A percentile compares a stretch with the other conserved stretches of the same genome.
Conservation (phyloP, 2,113 vertebrate species). For the Ellobius talpinus region DNA sequence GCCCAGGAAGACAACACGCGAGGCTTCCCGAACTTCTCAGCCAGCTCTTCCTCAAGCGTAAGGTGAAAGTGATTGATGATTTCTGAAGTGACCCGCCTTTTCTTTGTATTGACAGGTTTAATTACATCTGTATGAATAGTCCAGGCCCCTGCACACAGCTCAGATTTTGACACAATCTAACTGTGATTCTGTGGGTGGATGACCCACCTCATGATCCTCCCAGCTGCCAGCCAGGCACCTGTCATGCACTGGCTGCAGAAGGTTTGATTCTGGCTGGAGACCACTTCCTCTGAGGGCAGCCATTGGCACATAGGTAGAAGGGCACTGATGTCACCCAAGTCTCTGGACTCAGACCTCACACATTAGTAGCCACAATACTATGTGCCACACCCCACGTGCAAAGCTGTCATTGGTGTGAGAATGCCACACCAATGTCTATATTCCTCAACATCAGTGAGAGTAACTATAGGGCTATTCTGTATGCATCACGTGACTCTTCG, state of each 20-base stretch:
- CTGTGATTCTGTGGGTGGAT: rapidly evolving
- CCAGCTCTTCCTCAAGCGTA: rapidly evolving
- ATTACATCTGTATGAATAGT: background rate
- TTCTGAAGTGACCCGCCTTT: background rate
- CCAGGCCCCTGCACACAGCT: background rate
- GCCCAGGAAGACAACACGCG: rapidly evolving
- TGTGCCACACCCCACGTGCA: rapidly evolving
- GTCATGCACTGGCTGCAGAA: rapidly evolving
- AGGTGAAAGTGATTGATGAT: too few relatives aligned
- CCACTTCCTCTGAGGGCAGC: rapidly evolving
- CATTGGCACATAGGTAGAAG: background rate
- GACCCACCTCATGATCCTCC: rapidly evolving
- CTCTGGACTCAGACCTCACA: rapidly evolving
- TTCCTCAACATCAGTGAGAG: background rate
- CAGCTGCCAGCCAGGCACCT: background rate
- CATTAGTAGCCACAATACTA: rapidly evolving
- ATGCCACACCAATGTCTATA: rapidly evolving
- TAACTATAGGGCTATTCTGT: rapidly evolving
- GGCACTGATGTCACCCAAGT: rapidly evolving
- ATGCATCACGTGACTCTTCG: rapidly evolving
- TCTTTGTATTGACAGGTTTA: background rate
- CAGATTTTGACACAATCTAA: background rate
- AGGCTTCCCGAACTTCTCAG: background rate
- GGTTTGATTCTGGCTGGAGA: background rate
- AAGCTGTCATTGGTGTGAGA: background rate